A percentile compares a stretch with the other conserved stretches of the same genome.
phyloP scores from a whole-genome alignment of 1,140 invertebrate species.

The Mylabris phalerata region DNA sequence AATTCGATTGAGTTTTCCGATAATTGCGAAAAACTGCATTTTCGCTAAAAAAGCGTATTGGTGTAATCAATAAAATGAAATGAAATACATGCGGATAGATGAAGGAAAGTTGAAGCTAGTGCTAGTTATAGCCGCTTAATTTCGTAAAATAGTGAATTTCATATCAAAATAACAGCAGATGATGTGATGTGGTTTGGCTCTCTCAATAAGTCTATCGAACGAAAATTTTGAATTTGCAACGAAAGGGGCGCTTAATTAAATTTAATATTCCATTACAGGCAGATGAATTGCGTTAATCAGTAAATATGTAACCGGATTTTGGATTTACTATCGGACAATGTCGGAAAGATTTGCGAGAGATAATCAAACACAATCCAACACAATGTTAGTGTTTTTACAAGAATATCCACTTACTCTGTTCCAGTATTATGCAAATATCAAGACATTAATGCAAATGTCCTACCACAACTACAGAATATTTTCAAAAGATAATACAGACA shows the following conservation, averaged over 20 bases:
- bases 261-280: too few species aligned
- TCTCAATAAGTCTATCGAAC: too few species aligned
- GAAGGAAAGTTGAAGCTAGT: too few species aligned
- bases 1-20: not conserved
- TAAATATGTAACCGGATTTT: not conserved
- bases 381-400: conserved; percentile 15
- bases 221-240: too few species aligned
- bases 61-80: too few species aligned
- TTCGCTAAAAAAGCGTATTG: too few species aligned
- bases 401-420: conserved; percentile 16
- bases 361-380: conserved; percentile 8
- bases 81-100: too few species aligned
- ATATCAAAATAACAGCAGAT: too few species aligned
- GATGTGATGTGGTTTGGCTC: too few species aligned
- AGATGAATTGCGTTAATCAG: not conserved
- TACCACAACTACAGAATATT: conserved; percentile 14
- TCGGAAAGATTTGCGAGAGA: not conserved
- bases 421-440: conserved; percentile 20
- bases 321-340: not conserved
- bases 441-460: conserved; percentile 20
- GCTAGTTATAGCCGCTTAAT: too few species aligned
- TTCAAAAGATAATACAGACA: conserved; percentile 17
- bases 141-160: too few species aligned
- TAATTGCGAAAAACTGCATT: not conserved
- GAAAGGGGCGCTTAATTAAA: too few species aligned